A percentile compares a stretch with the other conserved stretches of the same genome.
Evolutionary conservation across 2,888 invertebrate genomes (phyloP).

Genomic region (Asteroscopus sphinx): DNA sequence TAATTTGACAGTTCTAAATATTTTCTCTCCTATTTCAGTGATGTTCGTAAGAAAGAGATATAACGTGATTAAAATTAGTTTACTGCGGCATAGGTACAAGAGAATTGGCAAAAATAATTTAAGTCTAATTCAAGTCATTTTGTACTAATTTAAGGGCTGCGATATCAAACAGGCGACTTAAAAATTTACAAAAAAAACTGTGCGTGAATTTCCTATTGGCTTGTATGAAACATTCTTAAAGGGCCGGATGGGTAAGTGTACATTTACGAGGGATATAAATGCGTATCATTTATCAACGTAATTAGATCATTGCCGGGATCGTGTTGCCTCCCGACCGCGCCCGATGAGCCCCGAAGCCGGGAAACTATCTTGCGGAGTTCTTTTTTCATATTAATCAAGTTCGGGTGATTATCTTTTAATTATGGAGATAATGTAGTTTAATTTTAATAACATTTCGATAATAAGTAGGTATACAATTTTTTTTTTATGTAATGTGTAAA

Average conservation of each 20-base stretch:
- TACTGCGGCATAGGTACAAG: too few species aligned
- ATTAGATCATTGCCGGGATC: conserved; percentile 88
- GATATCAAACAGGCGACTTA: too few species aligned
- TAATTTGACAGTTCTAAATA: too few species aligned
- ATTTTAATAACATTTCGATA: conserved; percentile 9
- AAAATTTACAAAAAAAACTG: conserved; percentile 2
- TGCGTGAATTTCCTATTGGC: conserved; percentile 25
- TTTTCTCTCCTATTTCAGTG: too few species aligned
- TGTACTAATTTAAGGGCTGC: too few species aligned
- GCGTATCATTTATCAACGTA: conserved; percentile 86
- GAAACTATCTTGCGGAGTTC: conserved; percentile 66
- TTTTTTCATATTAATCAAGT: conserved; percentile 51
- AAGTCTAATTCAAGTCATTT: too few species aligned
- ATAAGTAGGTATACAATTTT: too few species aligned
- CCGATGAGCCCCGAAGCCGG: conserved; percentile 51
- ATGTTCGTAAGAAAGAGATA: too few species aligned
- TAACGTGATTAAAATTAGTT: too few species aligned
- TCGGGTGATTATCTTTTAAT: conserved; percentile 48
- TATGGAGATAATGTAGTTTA: conserved; percentile 29
- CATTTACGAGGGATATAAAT: conserved; percentile 84
- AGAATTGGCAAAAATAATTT: too few species aligned
- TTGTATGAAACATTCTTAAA: conserved; percentile 66
- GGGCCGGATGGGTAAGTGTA: conserved; percentile 71
- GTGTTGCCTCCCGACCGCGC: conserved; percentile 70
- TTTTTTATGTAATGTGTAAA: too few species aligned